phyloP scores from a whole-genome alignment of 2,888 invertebrate species.

The Brenthis daphne region DNA sequence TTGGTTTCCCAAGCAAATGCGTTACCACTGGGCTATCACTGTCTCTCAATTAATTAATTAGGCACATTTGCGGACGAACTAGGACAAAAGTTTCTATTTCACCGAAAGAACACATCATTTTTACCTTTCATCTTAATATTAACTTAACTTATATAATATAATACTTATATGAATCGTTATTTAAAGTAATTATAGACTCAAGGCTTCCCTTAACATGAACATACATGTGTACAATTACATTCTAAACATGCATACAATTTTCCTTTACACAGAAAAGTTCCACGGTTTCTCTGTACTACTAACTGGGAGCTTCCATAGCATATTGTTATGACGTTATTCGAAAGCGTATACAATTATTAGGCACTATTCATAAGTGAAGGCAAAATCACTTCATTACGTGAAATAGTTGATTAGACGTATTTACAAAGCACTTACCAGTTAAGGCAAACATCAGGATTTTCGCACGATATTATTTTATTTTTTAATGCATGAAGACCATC shows the following conservation, averaged over 20 bases:
- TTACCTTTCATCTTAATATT: no score
- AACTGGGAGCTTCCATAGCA: slow-evolving; percentile 4
- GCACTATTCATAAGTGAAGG: not conserved
- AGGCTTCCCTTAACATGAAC: not conserved
- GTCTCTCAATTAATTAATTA: no score
- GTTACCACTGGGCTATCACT: no score
- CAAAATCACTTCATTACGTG: not conserved
- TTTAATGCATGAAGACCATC: no score
- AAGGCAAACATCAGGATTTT: no score
- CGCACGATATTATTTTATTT: no score
- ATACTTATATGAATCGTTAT: not conserved
- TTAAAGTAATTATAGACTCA: not conserved
- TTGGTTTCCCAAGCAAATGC: no score
- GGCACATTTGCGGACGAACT: no score
- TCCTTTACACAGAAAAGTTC: slow-evolving; percentile 11
- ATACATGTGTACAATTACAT: slow-evolving; percentile 13
- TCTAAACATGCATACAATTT: slow-evolving; percentile 13
- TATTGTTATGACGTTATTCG: slow-evolving; percentile 6
- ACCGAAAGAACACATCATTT: no score
- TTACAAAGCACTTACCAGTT: no score
- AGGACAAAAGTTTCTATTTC: no score
- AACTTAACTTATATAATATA: no score
- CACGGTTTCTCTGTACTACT: slow-evolving; percentile 21
- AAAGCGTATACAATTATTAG: slow-evolving; percentile 14
- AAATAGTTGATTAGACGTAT: not conserved